Evolutionary conservation across 92 coral and sea anemone genomes (phyloP).

Genomic region (Phymanthus crucifer): DNA sequence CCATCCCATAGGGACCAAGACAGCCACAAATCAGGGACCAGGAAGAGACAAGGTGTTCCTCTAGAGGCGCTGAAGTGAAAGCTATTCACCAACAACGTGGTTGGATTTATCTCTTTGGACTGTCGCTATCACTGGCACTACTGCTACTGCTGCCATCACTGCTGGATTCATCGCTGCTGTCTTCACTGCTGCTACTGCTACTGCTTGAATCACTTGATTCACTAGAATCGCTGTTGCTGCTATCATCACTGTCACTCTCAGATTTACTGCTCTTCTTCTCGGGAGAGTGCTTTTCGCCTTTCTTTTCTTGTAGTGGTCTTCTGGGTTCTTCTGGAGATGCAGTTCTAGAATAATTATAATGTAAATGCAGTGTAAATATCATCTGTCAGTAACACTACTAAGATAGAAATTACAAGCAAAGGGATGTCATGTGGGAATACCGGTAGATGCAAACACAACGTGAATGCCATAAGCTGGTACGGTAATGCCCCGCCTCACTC

Average conservation of each 20-base stretch:
- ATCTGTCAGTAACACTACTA: no score
- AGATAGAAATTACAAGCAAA: no score
- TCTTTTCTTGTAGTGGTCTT: constrained; percentile 2
- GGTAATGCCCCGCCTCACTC: no score
- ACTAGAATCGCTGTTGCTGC: constrained; percentile 48
- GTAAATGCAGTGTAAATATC: no score
- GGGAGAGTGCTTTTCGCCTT: constrained; percentile 19
- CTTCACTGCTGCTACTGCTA: constrained; percentile 33
- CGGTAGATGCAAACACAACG: no score
- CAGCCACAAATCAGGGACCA: no score
- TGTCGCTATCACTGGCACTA: constrained; percentile 24
- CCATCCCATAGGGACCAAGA: no score
- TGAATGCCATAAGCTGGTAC: no score
- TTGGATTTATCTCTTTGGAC: constrained; percentile 30
- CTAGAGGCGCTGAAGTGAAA: background rate
- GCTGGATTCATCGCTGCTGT: constrained; percentile 52
- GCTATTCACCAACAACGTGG: background rate
- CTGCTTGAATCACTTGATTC: constrained; percentile 14
- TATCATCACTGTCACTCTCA: constrained; percentile 33
- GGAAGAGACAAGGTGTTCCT: background rate
- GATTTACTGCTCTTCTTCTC: constrained; percentile 20
- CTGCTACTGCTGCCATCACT: constrained; percentile 32
- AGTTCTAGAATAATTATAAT: background rate
- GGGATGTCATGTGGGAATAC: no score
- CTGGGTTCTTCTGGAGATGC: background rate